Evolutionary conservation across 2,797 vertebrate species (phyloP).

Genomic region (Sebastes flavidus): DNA sequence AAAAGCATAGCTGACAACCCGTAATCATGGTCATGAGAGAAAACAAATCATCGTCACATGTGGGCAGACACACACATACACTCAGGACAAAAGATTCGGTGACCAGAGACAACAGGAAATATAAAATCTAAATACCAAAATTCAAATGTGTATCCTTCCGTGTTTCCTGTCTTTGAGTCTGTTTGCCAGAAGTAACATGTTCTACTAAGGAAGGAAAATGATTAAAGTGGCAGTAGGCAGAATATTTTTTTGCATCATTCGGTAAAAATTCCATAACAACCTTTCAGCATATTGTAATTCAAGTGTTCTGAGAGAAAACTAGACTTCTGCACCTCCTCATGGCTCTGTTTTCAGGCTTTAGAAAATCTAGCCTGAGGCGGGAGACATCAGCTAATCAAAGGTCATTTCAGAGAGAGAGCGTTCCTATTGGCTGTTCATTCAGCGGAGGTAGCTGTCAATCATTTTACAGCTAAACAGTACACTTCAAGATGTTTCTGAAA

Average conservation of each 20-base stretch:
- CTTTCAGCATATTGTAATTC: too few species aligned
- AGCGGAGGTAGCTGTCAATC: too few species aligned
- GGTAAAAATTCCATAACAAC: fast-evolving
- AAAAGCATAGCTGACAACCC: constrained; percentile 83
- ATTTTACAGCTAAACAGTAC: too few species aligned
- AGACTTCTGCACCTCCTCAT: too few species aligned
- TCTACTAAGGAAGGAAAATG: not conserved
- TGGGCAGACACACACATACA: constrained; percentile 24
- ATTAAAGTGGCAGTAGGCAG: not conserved
- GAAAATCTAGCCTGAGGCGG: too few species aligned
- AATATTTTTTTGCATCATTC: too few species aligned
- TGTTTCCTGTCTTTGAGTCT: not conserved
- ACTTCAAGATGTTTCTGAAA: too few species aligned
- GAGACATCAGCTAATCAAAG: too few species aligned
- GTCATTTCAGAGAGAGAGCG: too few species aligned
- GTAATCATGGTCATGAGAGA: constrained; percentile 76
- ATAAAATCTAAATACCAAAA: not conserved
- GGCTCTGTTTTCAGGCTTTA: too few species aligned
- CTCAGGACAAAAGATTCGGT: constrained; percentile 9
- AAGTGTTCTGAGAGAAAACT: too few species aligned
- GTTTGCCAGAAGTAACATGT: not conserved
- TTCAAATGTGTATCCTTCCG: not conserved
- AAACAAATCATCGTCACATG: constrained; percentile 58
- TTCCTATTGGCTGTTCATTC: too few species aligned
- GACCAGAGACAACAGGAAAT: constrained; percentile 6